Percentiles rank a stretch among this genome's conserved stretches.
These are phyloP conservation scores for Ctenochaetus hawaiiensis DNA, from an alignment of 2,797 vertebrate genomes.

Conservation along the genomic window DNA sequence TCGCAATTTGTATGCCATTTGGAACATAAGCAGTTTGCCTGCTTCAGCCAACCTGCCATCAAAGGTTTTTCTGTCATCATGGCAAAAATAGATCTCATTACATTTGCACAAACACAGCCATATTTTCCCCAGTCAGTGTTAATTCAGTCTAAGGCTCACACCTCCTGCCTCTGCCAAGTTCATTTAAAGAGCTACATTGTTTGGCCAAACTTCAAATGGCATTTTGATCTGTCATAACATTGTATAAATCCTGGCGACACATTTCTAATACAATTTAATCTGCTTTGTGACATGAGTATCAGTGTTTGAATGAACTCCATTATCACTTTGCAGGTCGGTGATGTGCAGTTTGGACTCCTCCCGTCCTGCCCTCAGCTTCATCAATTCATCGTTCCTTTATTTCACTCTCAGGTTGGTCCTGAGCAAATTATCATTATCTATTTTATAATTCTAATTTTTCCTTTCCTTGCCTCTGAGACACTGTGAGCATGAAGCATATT, in stretches of 20 bases:
- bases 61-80: conserved; percentile 34
- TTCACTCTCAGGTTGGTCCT: not conserved
- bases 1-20: not conserved
- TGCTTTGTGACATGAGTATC: not conserved
- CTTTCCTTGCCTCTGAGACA: not conserved
- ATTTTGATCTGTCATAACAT: conserved; percentile 55
- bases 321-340: not conserved
- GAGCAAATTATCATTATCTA: not conserved
- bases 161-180: conserved; percentile 62
- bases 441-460: not conserved
- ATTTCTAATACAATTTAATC: not conserved
- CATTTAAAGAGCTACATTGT: conserved; percentile 52
- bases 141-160: conserved; percentile 46
- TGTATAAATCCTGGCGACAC: conserved; percentile 18
- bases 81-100: conserved; percentile 61
- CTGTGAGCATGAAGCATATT: not conserved
- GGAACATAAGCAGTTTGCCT: not conserved
- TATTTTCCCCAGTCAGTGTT: conserved; percentile 31
- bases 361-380: not conserved
- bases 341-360: not conserved
- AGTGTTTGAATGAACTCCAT: not conserved
- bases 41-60: conserved; percentile 13
- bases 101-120: conserved; percentile 25
- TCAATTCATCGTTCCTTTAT: not conserved
- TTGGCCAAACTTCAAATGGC: conserved; percentile 42